Conservation (phyloP, 1,140 invertebrate genomes). For the Drosophila athabasca region DNA sequence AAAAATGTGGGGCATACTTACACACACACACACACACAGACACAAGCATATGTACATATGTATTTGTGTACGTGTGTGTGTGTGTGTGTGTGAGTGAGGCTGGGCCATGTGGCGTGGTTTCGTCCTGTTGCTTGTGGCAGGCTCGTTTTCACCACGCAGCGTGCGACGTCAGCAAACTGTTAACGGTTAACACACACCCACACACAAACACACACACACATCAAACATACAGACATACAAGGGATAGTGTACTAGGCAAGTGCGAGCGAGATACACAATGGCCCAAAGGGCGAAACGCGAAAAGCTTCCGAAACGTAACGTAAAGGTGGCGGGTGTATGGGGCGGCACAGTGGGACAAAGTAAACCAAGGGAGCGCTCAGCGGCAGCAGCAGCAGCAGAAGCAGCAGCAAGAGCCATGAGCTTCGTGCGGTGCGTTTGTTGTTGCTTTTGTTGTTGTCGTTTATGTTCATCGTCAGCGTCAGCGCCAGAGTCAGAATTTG, state of each 20-base stretch:
- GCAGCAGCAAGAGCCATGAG: background rate
- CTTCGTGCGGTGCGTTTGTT: no score
- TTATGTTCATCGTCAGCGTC: background rate
- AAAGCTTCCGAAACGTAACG: slow-evolving; percentile 56
- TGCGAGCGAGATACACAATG: slow-evolving; percentile 48
- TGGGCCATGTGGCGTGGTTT: slow-evolving; percentile 16
- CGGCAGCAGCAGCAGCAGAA: no score
- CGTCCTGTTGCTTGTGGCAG: slow-evolving; percentile 75
- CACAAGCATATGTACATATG: no score
- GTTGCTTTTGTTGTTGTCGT: background rate
- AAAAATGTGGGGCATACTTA: slow-evolving; percentile 54
- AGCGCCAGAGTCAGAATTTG: background rate
- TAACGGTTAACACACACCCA: slow-evolving; percentile 4
- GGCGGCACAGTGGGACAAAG: no score
- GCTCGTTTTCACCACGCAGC: slow-evolving; percentile 36
- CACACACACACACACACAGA: no score
- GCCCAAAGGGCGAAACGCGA: slow-evolving; percentile 40
- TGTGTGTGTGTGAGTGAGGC: background rate
- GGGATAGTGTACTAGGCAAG: slow-evolving; percentile 1
- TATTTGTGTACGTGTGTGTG: no score
- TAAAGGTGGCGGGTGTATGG: slow-evolving; percentile 5
- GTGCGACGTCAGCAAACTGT: slow-evolving; percentile 62
- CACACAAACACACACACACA: background rate
- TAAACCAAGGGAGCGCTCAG: no score
- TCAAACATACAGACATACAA: background rate